phyloP scores from a whole-genome alignment of 2,888 invertebrate species.

The Tetragnatha montana region DNA sequence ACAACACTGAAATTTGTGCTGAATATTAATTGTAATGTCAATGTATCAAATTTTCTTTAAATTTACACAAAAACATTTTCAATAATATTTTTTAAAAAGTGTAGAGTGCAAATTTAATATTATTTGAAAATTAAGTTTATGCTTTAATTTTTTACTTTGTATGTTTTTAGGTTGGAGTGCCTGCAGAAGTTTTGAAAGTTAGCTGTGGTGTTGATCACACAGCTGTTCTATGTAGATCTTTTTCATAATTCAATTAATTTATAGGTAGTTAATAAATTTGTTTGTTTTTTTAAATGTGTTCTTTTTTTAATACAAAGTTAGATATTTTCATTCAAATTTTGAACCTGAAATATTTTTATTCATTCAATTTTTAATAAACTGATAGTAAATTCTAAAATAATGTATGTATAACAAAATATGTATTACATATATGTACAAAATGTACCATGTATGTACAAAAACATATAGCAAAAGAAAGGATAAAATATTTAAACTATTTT shows the following conservation, averaged over 20 bases:
- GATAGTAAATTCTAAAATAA: too few relatives aligned
- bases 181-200: constrained; percentile 85
- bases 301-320: background rate
- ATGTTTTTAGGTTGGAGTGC: constrained; percentile 81
- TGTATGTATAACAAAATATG: too few relatives aligned
- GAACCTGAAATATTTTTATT: background rate
- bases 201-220: constrained; percentile 87
- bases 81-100: background rate
- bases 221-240: constrained; percentile 70
- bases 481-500: too few relatives aligned
- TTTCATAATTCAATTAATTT: constrained; percentile 30
- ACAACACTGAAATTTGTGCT: too few relatives aligned
- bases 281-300: background rate
- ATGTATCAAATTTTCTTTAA: too few relatives aligned
- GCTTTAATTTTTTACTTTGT: background rate
- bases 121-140: background rate
- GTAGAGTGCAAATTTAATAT: background rate
- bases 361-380: background rate
- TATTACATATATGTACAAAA: too few relatives aligned
- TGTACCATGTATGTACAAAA: too few relatives aligned
- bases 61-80: background rate
- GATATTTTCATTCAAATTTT: background rate
- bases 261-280: constrained; percentile 2
- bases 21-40: too few relatives aligned
- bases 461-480: too few relatives aligned